Conservation (phyloP, 2,888 invertebrate genomes). For the Synanthedon vespiformis region DNA sequence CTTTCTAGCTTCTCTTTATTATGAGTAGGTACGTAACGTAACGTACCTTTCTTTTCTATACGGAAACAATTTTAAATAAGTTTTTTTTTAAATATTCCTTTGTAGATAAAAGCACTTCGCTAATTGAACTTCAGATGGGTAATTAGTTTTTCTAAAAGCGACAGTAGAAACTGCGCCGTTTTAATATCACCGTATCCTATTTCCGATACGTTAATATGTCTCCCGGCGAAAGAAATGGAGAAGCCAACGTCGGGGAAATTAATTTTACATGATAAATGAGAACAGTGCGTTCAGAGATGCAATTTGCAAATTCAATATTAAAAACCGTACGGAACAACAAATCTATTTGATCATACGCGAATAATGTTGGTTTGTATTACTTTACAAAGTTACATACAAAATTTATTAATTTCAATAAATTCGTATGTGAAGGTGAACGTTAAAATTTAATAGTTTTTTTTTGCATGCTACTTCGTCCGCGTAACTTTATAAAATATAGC, state of each 20-base stretch:
- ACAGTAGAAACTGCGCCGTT: constrained; percentile 14
- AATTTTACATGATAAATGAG: constrained; percentile 67
- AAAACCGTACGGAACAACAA: constrained; percentile 22
- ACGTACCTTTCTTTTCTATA: too few relatives aligned
- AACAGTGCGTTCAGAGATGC: constrained; percentile 46
- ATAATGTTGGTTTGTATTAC: too few relatives aligned
- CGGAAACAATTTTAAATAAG: background rate
- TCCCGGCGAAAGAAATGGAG: constrained; percentile 41
- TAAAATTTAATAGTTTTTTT: too few relatives aligned
- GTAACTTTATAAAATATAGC: too few relatives aligned
- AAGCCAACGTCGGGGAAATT: constrained; percentile 47
- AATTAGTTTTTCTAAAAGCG: background rate
- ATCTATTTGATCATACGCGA: constrained; percentile 9
- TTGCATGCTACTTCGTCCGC: too few relatives aligned
- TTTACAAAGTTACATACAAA: too few relatives aligned
- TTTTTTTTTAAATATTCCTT: background rate
- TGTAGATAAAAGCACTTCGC: constrained; percentile 1
- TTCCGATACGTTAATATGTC: constrained; percentile 45
- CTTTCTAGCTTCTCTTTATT: too few relatives aligned
- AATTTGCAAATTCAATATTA: constrained; percentile 48
- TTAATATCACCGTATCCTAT: constrained; percentile 38
- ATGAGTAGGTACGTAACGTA: too few relatives aligned
- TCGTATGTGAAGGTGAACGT: too few relatives aligned
- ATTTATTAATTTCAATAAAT: too few relatives aligned
- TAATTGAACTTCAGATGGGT: constrained; percentile 5